A percentile compares a stretch with the other conserved stretches of the same genome.
Evolutionary conservation across 2,113 vertebrate species (phyloP).

Genomic region (Clupea harengus): DNA sequence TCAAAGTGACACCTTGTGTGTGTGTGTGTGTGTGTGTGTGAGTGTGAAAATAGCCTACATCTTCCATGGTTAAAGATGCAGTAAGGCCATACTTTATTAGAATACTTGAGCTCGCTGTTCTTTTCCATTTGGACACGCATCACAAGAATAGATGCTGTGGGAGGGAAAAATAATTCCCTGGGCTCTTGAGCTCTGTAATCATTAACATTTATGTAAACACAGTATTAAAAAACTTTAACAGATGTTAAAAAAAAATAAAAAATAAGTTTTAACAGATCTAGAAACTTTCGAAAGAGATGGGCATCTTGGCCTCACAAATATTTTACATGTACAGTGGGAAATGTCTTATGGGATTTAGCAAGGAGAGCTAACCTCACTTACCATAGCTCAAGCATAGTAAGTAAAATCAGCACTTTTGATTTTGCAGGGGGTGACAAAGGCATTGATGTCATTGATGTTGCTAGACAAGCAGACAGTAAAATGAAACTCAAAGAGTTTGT

Average conservation of each 20-base stretch:
- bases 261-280: background rate
- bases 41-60: background rate
- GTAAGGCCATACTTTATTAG: background rate
- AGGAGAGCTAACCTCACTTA: background rate
- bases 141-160: background rate
- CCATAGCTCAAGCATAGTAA: background rate
- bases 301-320: background rate
- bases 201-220: background rate
- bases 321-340: background rate
- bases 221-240: background rate
- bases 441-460: conserved; percentile 98
- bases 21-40: too few relatives aligned
- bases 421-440: conserved; percentile 90
- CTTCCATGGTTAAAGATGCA: background rate
- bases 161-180: background rate
- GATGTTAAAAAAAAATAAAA: too few relatives aligned
- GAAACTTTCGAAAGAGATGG: background rate
- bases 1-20: background rate
- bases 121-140: background rate
- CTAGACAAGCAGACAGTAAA: conserved; percentile 97
- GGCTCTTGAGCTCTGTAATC: background rate
- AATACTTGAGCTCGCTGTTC: background rate
- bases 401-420: conserved; percentile 15
- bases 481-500: conserved; percentile 95
- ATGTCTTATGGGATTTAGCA: background rate